Evolutionary conservation across 2,888 invertebrate genomes (phyloP).

Genomic region (Xanthorhoe spadicearia): DNA sequence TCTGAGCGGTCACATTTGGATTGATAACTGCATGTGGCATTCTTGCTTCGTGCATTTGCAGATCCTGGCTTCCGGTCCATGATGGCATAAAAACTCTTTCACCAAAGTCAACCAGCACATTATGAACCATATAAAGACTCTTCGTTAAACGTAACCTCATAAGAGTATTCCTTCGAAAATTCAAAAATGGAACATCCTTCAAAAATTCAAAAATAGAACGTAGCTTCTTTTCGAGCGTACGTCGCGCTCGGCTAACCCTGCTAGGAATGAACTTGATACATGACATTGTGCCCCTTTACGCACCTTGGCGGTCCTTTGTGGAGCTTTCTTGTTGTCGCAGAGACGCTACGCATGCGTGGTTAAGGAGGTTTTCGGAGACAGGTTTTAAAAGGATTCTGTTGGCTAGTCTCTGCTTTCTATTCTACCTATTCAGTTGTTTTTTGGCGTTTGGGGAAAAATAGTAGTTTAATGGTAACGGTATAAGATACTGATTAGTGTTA

Average conservation of each 20-base stretch:
- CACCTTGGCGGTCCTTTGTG: conserved; percentile 62
- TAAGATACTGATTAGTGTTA: neutral
- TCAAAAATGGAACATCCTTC: neutral
- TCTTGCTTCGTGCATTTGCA: too few relatives aligned
- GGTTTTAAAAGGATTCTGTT: conserved; percentile 11
- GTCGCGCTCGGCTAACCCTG: conserved; percentile 64
- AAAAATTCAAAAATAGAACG: neutral
- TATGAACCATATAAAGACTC: too few relatives aligned
- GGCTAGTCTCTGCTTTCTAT: neutral
- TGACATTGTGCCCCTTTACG: conserved; percentile 83
- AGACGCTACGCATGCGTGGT: conserved; percentile 36
- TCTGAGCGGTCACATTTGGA: too few relatives aligned
- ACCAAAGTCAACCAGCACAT: too few relatives aligned
- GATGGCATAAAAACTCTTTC: too few relatives aligned
- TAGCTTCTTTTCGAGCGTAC: conserved; percentile 56
- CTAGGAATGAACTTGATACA: conserved; percentile 80
- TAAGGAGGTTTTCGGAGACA: conserved; percentile 32
- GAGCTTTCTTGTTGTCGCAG: conserved; percentile 58
- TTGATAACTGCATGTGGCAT: too few relatives aligned
- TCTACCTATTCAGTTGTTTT: neutral
- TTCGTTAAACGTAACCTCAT: too few relatives aligned
- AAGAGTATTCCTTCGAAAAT: neutral
- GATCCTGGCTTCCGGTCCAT: too few relatives aligned
- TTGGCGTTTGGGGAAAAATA: neutral
- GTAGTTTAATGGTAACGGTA: neutral